phyloP scores from a whole-genome alignment of 1,140 invertebrate species.

The Sarcophaga bullata region DNA sequence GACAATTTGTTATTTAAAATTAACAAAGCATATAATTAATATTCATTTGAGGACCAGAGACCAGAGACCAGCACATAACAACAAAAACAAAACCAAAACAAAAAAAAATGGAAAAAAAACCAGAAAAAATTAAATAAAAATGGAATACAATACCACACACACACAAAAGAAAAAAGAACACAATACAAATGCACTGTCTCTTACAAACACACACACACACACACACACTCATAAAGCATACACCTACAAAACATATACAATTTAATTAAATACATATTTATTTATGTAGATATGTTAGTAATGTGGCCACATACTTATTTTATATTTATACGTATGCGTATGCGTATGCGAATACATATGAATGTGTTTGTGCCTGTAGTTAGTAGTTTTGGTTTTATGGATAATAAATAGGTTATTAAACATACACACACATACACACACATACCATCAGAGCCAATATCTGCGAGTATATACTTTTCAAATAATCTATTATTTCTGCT shows the following conservation, averaged over 20 bases:
- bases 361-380: background rate
- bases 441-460: background rate
- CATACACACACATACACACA: background rate
- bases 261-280: slow-evolving; percentile 4
- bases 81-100: too few relatives aligned
- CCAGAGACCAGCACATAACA: too few relatives aligned
- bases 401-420: slow-evolving; percentile 16
- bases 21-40: slow-evolving; percentile 12
- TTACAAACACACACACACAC: background rate
- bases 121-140: background rate
- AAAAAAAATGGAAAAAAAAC: too few relatives aligned
- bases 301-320: slow-evolving; percentile 9
- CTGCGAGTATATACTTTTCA: too few relatives aligned
- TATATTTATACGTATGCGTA: background rate
- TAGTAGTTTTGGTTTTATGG: background rate
- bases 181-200: background rate
- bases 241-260: background rate
- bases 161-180: background rate
- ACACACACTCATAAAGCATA: background rate
- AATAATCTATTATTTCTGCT: background rate
- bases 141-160: background rate
- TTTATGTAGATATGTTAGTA: background rate
- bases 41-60: background rate
- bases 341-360: too few relatives aligned
- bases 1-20: slow-evolving; percentile 25